Conservation (phyloP, 2,113 vertebrate genomes). For the Athene noctua region DNA sequence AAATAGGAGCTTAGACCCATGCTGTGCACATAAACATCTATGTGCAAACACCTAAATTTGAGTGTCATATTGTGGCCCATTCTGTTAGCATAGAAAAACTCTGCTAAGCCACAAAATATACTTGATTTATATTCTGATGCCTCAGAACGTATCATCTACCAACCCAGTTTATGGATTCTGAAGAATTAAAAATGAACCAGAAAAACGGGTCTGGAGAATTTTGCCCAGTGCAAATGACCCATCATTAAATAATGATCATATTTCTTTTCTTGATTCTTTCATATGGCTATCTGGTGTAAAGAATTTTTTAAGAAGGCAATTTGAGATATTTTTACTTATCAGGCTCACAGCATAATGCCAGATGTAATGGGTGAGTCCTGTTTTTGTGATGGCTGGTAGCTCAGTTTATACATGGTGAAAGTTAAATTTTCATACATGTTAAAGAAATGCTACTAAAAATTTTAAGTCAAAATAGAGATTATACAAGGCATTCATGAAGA, state of each 20-base stretch:
- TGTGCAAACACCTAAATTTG: neutral
- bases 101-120: neutral
- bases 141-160: neutral
- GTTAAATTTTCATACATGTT: neutral
- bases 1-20: neutral
- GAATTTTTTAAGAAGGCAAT: neutral
- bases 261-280: neutral
- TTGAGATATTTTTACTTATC: neutral
- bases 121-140: neutral
- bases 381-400: neutral
- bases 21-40: neutral
- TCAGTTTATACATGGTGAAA: neutral
- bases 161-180: neutral
- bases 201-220: neutral
- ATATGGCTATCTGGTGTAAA: neutral
- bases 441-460: neutral
- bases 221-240: neutral
- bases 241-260: neutral
- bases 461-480: neutral
- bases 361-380: neutral
- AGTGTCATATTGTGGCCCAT: neutral
- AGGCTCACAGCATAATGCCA: neutral
- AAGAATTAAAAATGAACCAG: neutral
- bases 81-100: neutral
- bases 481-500: neutral